Evolutionary conservation across 2,888 invertebrate species (phyloP).

Genomic region (Diarsia mendica): DNA sequence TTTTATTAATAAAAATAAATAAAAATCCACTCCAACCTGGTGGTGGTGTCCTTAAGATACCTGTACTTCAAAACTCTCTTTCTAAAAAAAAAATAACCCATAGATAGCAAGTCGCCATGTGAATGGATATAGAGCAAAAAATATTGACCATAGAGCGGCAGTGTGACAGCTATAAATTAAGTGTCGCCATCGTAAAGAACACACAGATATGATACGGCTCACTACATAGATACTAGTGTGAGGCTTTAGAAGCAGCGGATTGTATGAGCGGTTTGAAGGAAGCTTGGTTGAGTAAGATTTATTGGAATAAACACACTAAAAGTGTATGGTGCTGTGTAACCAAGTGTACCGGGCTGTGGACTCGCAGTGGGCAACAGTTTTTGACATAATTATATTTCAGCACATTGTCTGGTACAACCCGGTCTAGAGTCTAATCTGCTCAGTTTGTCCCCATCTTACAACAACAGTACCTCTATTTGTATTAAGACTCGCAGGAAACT

Average conservation of each 20-base stretch:
- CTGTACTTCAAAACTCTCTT: slow-evolving; percentile 9
- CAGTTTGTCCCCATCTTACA: neutral
- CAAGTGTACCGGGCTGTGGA: too few relatives aligned
- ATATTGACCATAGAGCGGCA: slow-evolving; percentile 73
- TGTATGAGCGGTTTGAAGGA: neutral
- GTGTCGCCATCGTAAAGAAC: slow-evolving; percentile 77
- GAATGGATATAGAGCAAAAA: slow-evolving; percentile 75
- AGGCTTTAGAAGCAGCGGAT: slow-evolving; percentile 31
- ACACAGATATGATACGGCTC: slow-evolving; percentile 63
- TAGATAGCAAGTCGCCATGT: slow-evolving; percentile 59
- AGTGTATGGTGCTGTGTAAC: too few relatives aligned
- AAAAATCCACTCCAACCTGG: too few relatives aligned
- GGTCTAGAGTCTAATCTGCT: neutral
- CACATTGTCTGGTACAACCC: neutral
- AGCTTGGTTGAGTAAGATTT: neutral
- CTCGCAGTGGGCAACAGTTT: neutral
- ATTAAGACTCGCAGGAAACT: neutral
- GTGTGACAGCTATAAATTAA: slow-evolving; percentile 80
- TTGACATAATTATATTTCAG: neutral
- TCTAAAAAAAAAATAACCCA: slow-evolving; percentile 37
- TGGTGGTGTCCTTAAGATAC: too few relatives aligned
- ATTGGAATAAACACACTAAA: too few relatives aligned
- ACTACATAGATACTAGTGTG: slow-evolving; percentile 57
- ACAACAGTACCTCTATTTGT: too few relatives aligned
- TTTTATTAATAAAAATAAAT: too few relatives aligned